phyloP scores from a whole-genome alignment of 2,888 invertebrate genomes.

The Drosophila ustulata region DNA sequence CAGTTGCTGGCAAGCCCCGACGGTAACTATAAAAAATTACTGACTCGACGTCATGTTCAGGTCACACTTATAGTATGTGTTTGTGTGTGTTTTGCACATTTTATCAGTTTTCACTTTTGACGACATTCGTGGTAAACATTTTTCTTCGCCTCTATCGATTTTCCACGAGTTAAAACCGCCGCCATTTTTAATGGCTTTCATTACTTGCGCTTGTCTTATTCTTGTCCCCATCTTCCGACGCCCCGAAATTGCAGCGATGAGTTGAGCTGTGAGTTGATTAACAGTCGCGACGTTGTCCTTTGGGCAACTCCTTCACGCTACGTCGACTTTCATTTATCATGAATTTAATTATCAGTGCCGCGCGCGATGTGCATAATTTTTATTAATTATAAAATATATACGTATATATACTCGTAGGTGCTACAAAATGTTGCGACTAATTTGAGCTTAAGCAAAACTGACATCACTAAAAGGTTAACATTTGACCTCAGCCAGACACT shows the following conservation, averaged over 20 bases:
- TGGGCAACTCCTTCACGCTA: constrained; percentile 32
- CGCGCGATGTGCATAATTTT: constrained; percentile 40
- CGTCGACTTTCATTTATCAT: constrained; percentile 55
- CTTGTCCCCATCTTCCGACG: constrained; percentile 19
- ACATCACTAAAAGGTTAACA: constrained; percentile 22
- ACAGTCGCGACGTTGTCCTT: constrained; percentile 48
- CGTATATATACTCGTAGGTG: neutral
- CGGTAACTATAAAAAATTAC: constrained; percentile 59
- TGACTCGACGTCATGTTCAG: constrained; percentile 24
- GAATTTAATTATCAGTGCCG: constrained; percentile 63
- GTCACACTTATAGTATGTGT: constrained; percentile 23
- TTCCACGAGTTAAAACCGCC: constrained; percentile 61
- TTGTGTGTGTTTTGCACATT: constrained; percentile 45
- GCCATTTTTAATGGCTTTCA: constrained; percentile 79
- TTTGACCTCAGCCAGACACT: constrained; percentile 1
- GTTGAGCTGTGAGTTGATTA: constrained; percentile 68
- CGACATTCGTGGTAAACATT: constrained; percentile 46
- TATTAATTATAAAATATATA: constrained; percentile 41
- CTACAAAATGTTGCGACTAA: constrained; percentile 6
- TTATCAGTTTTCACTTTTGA: constrained; percentile 64
- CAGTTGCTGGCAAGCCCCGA: constrained; percentile 16
- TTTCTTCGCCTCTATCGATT: constrained; percentile 58
- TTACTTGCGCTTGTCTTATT: constrained; percentile 61
- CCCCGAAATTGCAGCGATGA: constrained; percentile 11
- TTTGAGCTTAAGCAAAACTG: neutral